These are phyloP conservation scores for Lithosia quadra DNA, from an alignment of 2,888 invertebrate species.

Conservation along the genomic window DNA sequence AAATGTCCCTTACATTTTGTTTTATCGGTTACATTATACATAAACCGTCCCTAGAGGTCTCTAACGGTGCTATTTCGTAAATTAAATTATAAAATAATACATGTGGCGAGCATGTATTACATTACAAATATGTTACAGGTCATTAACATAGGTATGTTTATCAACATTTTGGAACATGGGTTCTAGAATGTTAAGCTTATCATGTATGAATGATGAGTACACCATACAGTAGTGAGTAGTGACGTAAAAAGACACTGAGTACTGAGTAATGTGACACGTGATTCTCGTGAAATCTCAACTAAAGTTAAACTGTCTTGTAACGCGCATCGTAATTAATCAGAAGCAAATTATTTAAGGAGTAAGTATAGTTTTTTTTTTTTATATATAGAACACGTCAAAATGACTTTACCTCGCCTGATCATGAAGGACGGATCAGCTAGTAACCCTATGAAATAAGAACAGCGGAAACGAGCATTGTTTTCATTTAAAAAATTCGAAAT, in stretches of 20 bases:
- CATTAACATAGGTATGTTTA: background rate
- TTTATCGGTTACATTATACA: slow-evolving; percentile 25
- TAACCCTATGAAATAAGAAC: too few species aligned
- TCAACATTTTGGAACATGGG: too few species aligned
- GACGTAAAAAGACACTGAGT: background rate
- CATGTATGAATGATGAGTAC: too few species aligned
- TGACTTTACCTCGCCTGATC: too few species aligned
- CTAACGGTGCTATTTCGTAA: slow-evolving; percentile 13
- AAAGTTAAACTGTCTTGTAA: background rate
- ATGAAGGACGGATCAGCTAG: too few species aligned
- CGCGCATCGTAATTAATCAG: background rate
- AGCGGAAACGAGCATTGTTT: too few species aligned
- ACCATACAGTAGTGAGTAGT: background rate
- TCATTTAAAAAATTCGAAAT: too few species aligned
- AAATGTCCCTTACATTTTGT: slow-evolving; percentile 19
- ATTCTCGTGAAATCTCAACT: background rate
- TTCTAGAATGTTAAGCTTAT: too few species aligned
- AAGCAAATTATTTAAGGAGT: background rate
- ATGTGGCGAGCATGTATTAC: background rate
- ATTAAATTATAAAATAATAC: slow-evolving; percentile 13
- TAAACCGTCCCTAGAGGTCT: slow-evolving; percentile 16
- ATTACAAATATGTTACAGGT: background rate
- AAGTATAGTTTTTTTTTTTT: background rate
- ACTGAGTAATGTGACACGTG: background rate
- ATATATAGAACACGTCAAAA: too few species aligned